Percentiles rank a stretch among this genome's conserved stretches.
Conservation (phyloP, 2,888 invertebrate genomes). For the Esperia sulphurella region DNA sequence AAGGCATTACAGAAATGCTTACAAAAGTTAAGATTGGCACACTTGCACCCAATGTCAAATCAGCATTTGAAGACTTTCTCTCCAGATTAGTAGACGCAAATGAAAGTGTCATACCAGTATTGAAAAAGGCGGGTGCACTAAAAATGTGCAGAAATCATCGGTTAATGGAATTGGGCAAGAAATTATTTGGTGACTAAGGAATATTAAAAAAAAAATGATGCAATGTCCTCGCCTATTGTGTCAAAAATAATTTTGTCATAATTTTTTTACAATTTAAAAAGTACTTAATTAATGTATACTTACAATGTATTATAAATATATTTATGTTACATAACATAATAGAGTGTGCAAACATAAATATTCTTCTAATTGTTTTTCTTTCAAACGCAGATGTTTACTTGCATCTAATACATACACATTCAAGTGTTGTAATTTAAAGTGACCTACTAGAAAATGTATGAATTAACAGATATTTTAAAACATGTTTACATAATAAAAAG, state of each 20-base stretch:
- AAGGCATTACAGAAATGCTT: slow-evolving; percentile 90
- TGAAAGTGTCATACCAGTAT: slow-evolving; percentile 83
- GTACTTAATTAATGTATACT: slow-evolving; percentile 10
- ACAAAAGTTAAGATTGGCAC: slow-evolving; percentile 91
- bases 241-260: slow-evolving; percentile 3
- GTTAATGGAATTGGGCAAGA: slow-evolving; percentile 93
- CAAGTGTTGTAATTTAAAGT: not conserved
- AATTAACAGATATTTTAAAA: not conserved
- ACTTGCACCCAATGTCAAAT: slow-evolving; percentile 90
- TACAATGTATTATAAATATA: not conserved
- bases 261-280: slow-evolving; percentile 9
- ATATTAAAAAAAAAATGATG: slow-evolving; percentile 3
- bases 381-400: too few species aligned
- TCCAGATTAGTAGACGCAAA: slow-evolving; percentile 91
- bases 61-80: slow-evolving; percentile 93
- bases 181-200: slow-evolving; percentile 91
- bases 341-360: too few species aligned
- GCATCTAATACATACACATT: too few species aligned
- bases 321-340: too few species aligned
- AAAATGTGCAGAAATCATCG: slow-evolving; percentile 92
- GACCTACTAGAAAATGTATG: not conserved
- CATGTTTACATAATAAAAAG: too few species aligned
- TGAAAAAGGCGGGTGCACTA: slow-evolving; percentile 90
- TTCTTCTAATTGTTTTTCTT: too few species aligned
- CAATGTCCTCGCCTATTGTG: not conserved